Conservation (phyloP, 2,797 vertebrate genomes). For the Chanos chanos region DNA sequence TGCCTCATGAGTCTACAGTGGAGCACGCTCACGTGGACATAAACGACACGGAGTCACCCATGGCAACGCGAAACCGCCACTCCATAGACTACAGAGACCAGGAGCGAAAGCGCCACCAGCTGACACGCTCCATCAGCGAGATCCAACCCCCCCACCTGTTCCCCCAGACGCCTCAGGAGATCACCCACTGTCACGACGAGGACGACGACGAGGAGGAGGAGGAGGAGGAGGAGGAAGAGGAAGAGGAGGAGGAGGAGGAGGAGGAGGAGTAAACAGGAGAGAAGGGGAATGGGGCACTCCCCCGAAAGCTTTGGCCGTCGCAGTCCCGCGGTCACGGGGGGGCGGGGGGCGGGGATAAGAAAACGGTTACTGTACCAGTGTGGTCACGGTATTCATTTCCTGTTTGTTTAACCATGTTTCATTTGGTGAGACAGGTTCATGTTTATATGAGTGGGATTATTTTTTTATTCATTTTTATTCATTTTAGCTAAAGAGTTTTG, state of each 20-base stretch:
- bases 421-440: too few relatives aligned
- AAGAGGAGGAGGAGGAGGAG: conserved; percentile 9
- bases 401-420: too few relatives aligned
- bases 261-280: conserved; percentile 17
- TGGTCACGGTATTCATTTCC: too few relatives aligned
- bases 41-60: conserved; percentile 86
- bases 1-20: conserved; percentile 96
- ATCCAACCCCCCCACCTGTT: conserved; percentile 95
- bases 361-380: too few relatives aligned
- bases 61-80: conserved; percentile 89
- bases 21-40: conserved; percentile 85
- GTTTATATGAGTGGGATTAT: too few relatives aligned
- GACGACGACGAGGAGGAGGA: conserved; percentile 94
- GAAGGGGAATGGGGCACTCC: too few relatives aligned
- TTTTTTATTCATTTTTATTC: too few relatives aligned
- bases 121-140: conserved; percentile 92
- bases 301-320: too few relatives aligned
- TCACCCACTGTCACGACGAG: conserved; percentile 97
- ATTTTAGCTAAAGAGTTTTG: too few relatives aligned
- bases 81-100: conserved; percentile 83
- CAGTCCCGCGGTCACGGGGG: too few relatives aligned
- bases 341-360: too few relatives aligned
- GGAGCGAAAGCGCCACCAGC: conserved; percentile 84
- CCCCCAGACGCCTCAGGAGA: conserved; percentile 91
- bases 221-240: conserved; percentile 54